phyloP scores from a whole-genome alignment of 2,888 invertebrate genomes.

The Eulithis testata region DNA sequence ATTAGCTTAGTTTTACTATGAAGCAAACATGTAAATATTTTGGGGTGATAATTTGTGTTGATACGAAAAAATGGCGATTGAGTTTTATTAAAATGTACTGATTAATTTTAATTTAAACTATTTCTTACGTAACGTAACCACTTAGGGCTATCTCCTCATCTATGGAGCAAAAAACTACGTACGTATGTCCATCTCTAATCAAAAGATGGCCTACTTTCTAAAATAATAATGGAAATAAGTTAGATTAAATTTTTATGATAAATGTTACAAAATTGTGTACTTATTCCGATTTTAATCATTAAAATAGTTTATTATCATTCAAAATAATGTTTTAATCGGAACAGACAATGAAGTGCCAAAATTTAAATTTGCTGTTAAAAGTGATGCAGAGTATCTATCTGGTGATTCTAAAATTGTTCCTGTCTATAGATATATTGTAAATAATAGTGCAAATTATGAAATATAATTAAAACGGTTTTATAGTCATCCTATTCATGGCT shows the following conservation, averaged over 20 bases:
- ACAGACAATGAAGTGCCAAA: slow-evolving; percentile 38
- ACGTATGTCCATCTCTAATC: slow-evolving; percentile 3
- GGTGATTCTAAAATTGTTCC: slow-evolving; percentile 37
- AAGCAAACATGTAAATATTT: slow-evolving; percentile 44
- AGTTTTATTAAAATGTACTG: slow-evolving; percentile 82
- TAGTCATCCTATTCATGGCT: not conserved
- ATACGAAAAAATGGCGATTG: slow-evolving; percentile 63
- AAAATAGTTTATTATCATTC: slow-evolving; percentile 30
- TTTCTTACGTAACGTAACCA: slow-evolving; percentile 70
- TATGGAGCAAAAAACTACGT: slow-evolving; percentile 54
- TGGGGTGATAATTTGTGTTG: slow-evolving; percentile 36
- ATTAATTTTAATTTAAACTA: slow-evolving; percentile 79
- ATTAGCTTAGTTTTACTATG: slow-evolving; percentile 44
- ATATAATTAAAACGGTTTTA: slow-evolving; percentile 9
- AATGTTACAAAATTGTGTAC: not conserved
- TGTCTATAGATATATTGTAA: slow-evolving; percentile 36
- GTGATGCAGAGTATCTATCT: slow-evolving; percentile 6
- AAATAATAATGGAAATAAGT: slow-evolving; percentile 15
- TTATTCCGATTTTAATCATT: slow-evolving; percentile 27
- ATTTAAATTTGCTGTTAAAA: slow-evolving; percentile 28
- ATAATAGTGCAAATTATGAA: slow-evolving; percentile 8
- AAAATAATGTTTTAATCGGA: slow-evolving; percentile 28
- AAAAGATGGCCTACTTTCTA: slow-evolving; percentile 44
- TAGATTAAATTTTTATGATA: slow-evolving; percentile 14
- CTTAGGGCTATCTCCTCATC: slow-evolving; percentile 74